Evolutionary conservation across 2,113 vertebrate species (phyloP).

Genomic region (Amia ocellicauda): DNA sequence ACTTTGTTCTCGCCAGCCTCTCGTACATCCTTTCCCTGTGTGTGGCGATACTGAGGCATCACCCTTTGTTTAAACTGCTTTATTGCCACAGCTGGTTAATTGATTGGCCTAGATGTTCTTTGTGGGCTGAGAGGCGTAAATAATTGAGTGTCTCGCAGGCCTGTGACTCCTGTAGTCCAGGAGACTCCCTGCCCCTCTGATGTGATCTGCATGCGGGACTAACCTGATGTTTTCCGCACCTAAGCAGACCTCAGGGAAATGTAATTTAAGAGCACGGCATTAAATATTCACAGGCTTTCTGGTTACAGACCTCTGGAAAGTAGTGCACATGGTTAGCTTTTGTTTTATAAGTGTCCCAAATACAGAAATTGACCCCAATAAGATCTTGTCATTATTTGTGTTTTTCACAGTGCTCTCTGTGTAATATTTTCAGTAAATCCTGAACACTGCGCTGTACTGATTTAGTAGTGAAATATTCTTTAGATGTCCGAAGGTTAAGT

Average conservation of each 20-base stretch:
- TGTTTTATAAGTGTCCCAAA: no score
- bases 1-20: not conserved
- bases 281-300: not conserved
- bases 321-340: no score
- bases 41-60: not conserved
- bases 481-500: no score
- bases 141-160: slow-evolving; percentile 2
- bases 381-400: no score
- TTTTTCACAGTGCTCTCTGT: no score
- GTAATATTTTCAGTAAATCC: no score
- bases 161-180: no score
- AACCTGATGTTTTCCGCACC: not conserved
- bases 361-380: no score
- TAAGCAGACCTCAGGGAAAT: not conserved
- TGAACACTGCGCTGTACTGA: no score
- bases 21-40: not conserved
- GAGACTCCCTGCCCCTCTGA: not conserved
- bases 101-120: slow-evolving; percentile 40
- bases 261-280: not conserved
- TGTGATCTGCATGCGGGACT: not conserved
- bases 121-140: not conserved
- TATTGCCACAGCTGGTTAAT: slow-evolving; percentile 16
- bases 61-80: not conserved
- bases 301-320: not conserved
- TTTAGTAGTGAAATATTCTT: no score